phyloP scores from a whole-genome alignment of 2,888 invertebrate genomes.

The Lordiphosa andalusiaca region DNA sequence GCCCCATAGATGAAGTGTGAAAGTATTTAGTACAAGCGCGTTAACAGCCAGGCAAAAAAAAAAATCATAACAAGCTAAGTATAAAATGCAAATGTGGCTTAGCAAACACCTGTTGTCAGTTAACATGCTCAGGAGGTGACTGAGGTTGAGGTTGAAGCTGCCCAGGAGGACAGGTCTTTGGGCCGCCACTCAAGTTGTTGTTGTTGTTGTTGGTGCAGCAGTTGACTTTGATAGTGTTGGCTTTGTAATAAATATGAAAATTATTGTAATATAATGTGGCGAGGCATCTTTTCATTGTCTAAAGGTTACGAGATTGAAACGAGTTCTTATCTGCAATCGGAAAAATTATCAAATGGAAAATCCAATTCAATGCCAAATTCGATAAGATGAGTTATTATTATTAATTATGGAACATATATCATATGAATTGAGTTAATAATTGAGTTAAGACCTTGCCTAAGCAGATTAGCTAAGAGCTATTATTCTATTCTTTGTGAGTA shows the following conservation, averaged over 20 bases:
- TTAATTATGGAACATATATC: too few species aligned
- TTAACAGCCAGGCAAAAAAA: slow-evolving; percentile 38
- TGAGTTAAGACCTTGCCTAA: too few species aligned
- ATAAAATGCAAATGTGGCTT: slow-evolving; percentile 45
- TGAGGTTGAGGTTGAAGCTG: slow-evolving; percentile 6
- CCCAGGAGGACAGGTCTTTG: slow-evolving; percentile 9
- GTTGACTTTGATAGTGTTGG: slow-evolving; percentile 4
- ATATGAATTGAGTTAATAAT: too few species aligned
- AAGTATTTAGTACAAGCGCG: slow-evolving; percentile 66
- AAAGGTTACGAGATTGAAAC: slow-evolving; percentile 1
- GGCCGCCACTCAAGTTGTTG: background rate
- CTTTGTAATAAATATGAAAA: slow-evolving; percentile 13
- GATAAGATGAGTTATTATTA: too few species aligned
- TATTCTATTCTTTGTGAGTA: too few species aligned
- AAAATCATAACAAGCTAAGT: slow-evolving; percentile 29
- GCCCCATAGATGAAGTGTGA: slow-evolving; percentile 52
- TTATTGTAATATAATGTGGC: slow-evolving; percentile 1
- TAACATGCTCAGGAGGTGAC: slow-evolving; percentile 34
- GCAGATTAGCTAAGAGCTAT: too few species aligned
- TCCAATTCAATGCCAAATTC: too few species aligned
- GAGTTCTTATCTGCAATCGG: slow-evolving; percentile 12
- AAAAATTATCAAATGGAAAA: too few species aligned
- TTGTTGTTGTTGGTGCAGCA: background rate
- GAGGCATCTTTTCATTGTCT: too few species aligned
- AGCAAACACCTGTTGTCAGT: slow-evolving; percentile 66